Percentiles rank a stretch among this genome's conserved stretches.
These are phyloP conservation scores for Austrofundulus limnaeus DNA, from an alignment of 2,113 vertebrate species.

Conservation along the genomic window DNA sequence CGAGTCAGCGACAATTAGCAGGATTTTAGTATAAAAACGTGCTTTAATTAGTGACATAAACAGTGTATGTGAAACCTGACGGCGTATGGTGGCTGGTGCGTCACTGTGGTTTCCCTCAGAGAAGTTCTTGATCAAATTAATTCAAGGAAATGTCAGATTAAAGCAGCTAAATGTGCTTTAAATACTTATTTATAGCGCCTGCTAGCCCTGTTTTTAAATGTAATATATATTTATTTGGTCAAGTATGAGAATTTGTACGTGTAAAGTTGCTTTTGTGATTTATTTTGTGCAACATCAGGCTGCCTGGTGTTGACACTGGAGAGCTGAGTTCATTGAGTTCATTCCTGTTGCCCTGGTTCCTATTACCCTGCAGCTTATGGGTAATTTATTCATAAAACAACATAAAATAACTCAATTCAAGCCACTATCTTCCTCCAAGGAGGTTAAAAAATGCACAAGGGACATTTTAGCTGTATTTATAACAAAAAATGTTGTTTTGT, in stretches of 20 bases:
- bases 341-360: background rate
- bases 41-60: constrained; percentile 50
- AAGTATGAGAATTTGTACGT: background rate
- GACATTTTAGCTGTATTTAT: background rate
- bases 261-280: background rate
- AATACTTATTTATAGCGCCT: constrained; percentile 20
- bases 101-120: constrained; percentile 60
- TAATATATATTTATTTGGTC: background rate
- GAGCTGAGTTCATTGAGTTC: background rate
- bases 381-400: constrained; percentile 3
- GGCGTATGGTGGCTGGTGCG: constrained; percentile 55
- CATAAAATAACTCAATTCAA: background rate
- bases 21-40: constrained; percentile 41
- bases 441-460: background rate
- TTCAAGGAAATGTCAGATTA: constrained; percentile 47
- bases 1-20: constrained; percentile 29
- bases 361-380: background rate
- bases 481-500: no score
- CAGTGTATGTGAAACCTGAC: constrained; percentile 32
- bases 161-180: constrained; percentile 31
- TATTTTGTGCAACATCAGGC: background rate
- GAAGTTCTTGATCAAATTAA: constrained; percentile 60
- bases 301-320: background rate
- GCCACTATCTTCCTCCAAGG: background rate
- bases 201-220: constrained; percentile 8